Conservation (phyloP, 2,888 invertebrate species). For the Watsonalla binaria region DNA sequence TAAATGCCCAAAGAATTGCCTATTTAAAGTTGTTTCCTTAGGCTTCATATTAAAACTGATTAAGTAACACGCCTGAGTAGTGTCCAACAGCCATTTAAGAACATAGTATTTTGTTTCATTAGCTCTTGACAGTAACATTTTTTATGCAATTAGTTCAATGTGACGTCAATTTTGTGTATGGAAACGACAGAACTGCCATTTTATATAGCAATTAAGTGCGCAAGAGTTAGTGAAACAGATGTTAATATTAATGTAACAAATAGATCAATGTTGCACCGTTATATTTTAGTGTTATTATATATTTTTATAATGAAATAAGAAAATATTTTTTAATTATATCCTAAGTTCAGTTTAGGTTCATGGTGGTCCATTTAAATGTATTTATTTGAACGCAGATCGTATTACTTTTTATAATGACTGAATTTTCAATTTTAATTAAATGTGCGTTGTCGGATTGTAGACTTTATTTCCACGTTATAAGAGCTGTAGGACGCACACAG, state of each 20-base stretch:
- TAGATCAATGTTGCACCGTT: slow-evolving; percentile 64
- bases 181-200: neutral
- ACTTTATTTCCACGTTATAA: slow-evolving; percentile 13
- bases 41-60: too few species aligned
- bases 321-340: slow-evolving; percentile 46
- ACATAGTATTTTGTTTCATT: slow-evolving; percentile 1
- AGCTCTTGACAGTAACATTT: neutral
- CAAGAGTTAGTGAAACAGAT: slow-evolving; percentile 3
- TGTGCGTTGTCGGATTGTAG: slow-evolving; percentile 18
- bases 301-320: slow-evolving; percentile 65
- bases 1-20: too few species aligned
- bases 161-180: neutral
- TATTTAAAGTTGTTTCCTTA: too few species aligned
- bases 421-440: slow-evolving; percentile 20
- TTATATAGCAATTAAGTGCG: neutral
- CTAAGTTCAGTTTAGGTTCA: slow-evolving; percentile 37
- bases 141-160: neutral
- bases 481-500: slow-evolving; percentile 14
- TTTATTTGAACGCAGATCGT: slow-evolving; percentile 16
- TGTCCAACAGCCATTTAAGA: slow-evolving; percentile 1
- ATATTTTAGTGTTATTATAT: slow-evolving; percentile 70
- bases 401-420: slow-evolving; percentile 23
- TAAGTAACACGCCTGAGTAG: too few species aligned
- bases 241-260: slow-evolving; percentile 50
- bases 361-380: slow-evolving; percentile 42